Evolutionary conservation across 2,113 vertebrate species (phyloP).

Genomic region (Dasyornis broadbenti): DNA sequence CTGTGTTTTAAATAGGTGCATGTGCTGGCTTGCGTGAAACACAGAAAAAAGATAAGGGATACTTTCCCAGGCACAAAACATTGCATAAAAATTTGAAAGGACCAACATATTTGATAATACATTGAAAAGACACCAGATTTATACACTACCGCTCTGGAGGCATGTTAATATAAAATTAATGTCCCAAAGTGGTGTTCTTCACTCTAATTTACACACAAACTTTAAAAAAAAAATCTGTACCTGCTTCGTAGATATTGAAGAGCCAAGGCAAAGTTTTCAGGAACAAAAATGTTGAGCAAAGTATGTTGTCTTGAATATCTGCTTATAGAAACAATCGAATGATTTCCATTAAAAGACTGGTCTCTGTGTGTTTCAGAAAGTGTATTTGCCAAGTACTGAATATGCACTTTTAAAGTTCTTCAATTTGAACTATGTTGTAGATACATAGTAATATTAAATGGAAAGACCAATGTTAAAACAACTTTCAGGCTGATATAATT

Average conservation of each 20-base stretch:
- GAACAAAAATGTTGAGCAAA: neutral
- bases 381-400: neutral
- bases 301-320: neutral
- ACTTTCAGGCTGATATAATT: neutral
- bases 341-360: neutral
- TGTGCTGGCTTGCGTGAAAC: neutral
- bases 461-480: neutral
- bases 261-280: neutral
- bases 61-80: neutral
- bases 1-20: neutral
- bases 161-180: neutral
- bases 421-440: neutral
- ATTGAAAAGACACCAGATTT: neutral
- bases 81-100: neutral
- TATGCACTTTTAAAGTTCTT: neutral
- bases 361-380: neutral
- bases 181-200: neutral
- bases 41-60: neutral
- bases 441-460: neutral
- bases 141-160: neutral
- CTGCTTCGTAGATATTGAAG: neutral
- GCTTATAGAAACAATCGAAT: neutral
- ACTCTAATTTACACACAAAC: neutral
- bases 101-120: neutral
- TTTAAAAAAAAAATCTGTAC: neutral